A percentile compares a stretch with the other conserved stretches of the same genome.
phyloP scores from a whole-genome alignment of 2,888 invertebrate genomes.

The Agonopterix alstromeriana region DNA sequence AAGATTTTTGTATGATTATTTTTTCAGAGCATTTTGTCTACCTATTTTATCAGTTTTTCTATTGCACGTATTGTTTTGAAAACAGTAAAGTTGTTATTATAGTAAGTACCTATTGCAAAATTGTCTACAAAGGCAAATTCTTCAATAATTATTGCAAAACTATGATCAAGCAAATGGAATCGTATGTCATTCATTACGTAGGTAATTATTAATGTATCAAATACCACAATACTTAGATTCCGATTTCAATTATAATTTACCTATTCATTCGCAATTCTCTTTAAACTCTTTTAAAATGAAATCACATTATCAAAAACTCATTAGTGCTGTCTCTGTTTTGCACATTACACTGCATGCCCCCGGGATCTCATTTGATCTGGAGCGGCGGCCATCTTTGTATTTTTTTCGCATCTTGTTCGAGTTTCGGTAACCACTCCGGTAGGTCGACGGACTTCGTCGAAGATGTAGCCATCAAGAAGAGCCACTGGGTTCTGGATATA shows the following conservation, averaged over 20 bases:
- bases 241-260: too few species aligned
- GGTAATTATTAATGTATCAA: too few species aligned
- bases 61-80: too few species aligned
- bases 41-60: too few species aligned
- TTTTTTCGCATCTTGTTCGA: conserved; percentile 30
- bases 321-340: conserved; percentile 8
- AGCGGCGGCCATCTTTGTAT: conserved; percentile 39
- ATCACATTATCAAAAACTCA: too few species aligned
- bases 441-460: conserved; percentile 11
- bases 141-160: not conserved
- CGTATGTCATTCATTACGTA: not conserved
- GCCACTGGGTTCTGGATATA: too few species aligned
- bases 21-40: too few species aligned
- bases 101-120: not conserved
- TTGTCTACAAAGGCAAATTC: not conserved
- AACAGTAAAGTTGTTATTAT: not conserved
- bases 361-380: conserved; percentile 60
- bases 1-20: too few species aligned
- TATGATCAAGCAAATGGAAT: not conserved
- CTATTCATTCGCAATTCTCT: too few species aligned
- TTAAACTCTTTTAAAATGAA: too few species aligned
- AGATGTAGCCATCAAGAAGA: too few species aligned
- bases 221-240: too few species aligned
- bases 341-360: conserved; percentile 27
- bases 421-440: conserved; percentile 31